phyloP scores from a whole-genome alignment of 2,113 vertebrate species.

The Daboia siamensis region DNA sequence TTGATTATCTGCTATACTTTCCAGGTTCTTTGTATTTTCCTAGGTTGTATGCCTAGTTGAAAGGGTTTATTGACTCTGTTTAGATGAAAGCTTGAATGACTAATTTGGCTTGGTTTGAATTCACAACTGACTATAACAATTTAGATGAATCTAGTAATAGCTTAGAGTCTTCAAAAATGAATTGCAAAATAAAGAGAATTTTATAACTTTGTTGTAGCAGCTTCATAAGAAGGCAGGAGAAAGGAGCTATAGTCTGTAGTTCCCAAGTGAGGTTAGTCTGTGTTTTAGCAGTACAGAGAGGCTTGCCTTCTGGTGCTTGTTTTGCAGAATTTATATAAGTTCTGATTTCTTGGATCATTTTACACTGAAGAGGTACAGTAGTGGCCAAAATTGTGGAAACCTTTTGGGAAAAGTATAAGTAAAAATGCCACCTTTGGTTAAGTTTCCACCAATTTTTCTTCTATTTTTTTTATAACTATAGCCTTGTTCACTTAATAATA shows the following conservation, averaged over 20 bases:
- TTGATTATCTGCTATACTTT: slow-evolving; percentile 31
- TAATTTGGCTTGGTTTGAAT: background rate
- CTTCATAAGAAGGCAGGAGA: background rate
- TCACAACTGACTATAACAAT: background rate
- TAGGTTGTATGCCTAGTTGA: background rate
- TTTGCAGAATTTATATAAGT: slow-evolving; percentile 34
- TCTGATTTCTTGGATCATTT: slow-evolving; percentile 38
- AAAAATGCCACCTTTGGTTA: too few relatives aligned
- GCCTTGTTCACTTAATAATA: too few relatives aligned
- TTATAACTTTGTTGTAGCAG: background rate
- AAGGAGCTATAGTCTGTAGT: rapidly evolving
- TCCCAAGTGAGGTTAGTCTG: background rate
- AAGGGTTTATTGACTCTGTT: background rate
- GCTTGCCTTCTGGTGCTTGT: slow-evolving; percentile 11
- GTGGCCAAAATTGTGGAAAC: too few relatives aligned
- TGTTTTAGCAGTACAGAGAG: background rate
- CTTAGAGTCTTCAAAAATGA: slow-evolving; percentile 5
- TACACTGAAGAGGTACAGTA: slow-evolving; percentile 6
- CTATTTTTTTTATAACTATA: too few relatives aligned
- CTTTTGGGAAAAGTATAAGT: too few relatives aligned
- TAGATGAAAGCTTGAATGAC: slow-evolving; percentile 10
- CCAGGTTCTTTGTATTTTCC: background rate
- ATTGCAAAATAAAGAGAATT: slow-evolving; percentile 11
- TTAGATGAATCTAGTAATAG: slow-evolving; percentile 2
- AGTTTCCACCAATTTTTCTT: too few relatives aligned